These are phyloP conservation scores for Amphibalanus amphitrite DNA, from an alignment of 1,140 invertebrate genomes.

Conservation along the genomic window DNA sequence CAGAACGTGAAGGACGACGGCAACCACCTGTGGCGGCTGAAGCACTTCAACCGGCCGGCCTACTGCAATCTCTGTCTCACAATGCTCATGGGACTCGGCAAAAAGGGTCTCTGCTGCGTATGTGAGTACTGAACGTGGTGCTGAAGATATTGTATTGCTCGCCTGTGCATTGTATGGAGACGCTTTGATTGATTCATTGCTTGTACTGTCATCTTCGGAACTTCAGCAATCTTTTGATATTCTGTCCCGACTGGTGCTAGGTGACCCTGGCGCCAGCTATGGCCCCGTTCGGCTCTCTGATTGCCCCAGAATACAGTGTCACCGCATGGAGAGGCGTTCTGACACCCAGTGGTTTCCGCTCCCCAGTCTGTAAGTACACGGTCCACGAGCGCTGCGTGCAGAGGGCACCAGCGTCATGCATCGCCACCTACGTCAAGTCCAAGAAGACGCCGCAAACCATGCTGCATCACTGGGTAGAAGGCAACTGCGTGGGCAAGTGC, in stretches of 20 bases:
- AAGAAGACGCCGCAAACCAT: slow-evolving; percentile 56
- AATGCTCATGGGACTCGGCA: slow-evolving; percentile 86
- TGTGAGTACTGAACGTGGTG: too few relatives aligned
- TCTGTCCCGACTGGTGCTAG: too few relatives aligned
- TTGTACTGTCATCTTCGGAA: too few relatives aligned
- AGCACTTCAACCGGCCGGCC: slow-evolving; percentile 86
- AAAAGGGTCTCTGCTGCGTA: slow-evolving; percentile 89
- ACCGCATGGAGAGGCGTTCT: too few relatives aligned
- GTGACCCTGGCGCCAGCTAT: too few relatives aligned
- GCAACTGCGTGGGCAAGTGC: slow-evolving; percentile 84
- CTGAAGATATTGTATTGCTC: too few relatives aligned
- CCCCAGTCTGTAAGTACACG: slow-evolving; percentile 91
- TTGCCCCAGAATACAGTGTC: too few relatives aligned
- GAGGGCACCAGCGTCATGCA: slow-evolving; percentile 80
- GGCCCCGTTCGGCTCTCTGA: too few relatives aligned
- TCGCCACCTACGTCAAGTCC: slow-evolving; percentile 86
- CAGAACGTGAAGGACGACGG: slow-evolving; percentile 93
- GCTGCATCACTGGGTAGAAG: slow-evolving; percentile 91
- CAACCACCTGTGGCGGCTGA: slow-evolving; percentile 86
- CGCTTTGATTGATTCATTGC: too few relatives aligned
- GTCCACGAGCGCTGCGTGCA: slow-evolving; percentile 95
- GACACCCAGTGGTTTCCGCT: slow-evolving; percentile 21
- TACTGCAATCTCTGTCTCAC: slow-evolving; percentile 93
- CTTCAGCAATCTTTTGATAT: too few relatives aligned
- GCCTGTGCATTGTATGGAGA: too few relatives aligned